phyloP scores from a whole-genome alignment of 2,113 vertebrate species.

The Triplophysa siluroides region DNA sequence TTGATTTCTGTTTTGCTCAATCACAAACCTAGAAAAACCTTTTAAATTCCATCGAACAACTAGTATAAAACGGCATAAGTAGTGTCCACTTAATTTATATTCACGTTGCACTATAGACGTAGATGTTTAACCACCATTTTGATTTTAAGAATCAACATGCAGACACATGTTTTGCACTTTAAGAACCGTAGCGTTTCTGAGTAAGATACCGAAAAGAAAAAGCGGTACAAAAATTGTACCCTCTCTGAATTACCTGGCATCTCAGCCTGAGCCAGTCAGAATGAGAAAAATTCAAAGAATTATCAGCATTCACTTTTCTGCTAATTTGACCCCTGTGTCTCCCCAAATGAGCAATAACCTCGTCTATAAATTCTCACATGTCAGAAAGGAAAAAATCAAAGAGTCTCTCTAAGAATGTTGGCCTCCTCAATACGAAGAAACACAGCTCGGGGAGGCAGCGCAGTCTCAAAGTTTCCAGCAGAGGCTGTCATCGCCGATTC shows the following conservation, averaged over 20 bases:
- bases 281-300: constrained; percentile 69
- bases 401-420: constrained; percentile 70
- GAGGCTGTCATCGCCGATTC: constrained; percentile 29
- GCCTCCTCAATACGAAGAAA: constrained; percentile 54
- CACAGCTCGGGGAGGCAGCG: constrained; percentile 39
- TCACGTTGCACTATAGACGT: not conserved
- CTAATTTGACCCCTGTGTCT: constrained; percentile 54
- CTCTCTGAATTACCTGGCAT: constrained; percentile 32
- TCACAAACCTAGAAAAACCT: not conserved
- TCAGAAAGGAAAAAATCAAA: constrained; percentile 46
- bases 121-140: too few relatives aligned
- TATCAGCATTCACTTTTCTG: constrained; percentile 53
- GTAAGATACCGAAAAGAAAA: constrained; percentile 25
- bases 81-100: constrained; percentile 2
- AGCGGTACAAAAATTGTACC: constrained; percentile 29
- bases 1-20: not conserved
- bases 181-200: constrained; percentile 29
- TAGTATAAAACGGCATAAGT: not conserved
- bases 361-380: constrained; percentile 47
- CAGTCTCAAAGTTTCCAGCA: constrained; percentile 36
- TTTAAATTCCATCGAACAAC: too few relatives aligned
- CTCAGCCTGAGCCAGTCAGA: constrained; percentile 67
- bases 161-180: not conserved
- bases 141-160: too few relatives aligned
- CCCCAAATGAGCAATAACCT: constrained; percentile 65